phyloP scores from a whole-genome alignment of 2,797 vertebrate genomes.

The Tadarida brasiliensis region DNA sequence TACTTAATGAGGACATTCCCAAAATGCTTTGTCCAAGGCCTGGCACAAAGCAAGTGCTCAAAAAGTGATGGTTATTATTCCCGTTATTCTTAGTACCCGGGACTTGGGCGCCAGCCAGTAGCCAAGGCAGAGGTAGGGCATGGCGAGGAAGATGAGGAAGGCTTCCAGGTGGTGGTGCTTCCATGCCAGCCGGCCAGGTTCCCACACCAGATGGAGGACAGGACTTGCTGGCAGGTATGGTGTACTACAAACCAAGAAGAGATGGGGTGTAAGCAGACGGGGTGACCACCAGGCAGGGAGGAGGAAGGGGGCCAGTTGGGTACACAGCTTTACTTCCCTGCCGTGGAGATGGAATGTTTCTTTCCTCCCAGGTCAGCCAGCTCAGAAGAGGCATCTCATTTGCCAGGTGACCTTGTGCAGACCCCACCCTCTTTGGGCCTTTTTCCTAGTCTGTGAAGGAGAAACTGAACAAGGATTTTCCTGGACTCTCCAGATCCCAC shows the following conservation, averaged over 20 bases:
- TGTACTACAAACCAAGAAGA: constrained; percentile 93
- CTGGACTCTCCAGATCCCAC: background rate
- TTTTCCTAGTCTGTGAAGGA: background rate
- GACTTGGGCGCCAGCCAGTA: constrained; percentile 96
- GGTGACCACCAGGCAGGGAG: background rate
- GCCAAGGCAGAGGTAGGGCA: constrained; percentile 93
- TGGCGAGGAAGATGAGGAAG: constrained; percentile 92
- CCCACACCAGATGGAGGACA: constrained; percentile 95
- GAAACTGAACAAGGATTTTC: background rate
- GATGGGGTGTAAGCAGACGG: background rate
- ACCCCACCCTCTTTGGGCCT: background rate
- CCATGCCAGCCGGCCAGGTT: constrained; percentile 92
- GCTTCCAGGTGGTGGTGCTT: constrained; percentile 92
- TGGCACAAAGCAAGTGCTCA: background rate
- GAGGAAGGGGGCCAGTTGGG: background rate
- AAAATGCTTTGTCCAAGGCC: background rate
- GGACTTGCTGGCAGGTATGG: constrained; percentile 95
- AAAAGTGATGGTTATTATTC: background rate
- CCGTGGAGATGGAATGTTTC: background rate
- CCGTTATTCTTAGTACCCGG: constrained; percentile 86
- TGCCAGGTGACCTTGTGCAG: background rate
- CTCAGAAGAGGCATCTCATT: background rate
- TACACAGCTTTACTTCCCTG: background rate
- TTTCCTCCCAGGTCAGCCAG: background rate
- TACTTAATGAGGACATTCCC: background rate